phyloP scores from a whole-genome alignment of 1,140 invertebrate genomes.

The Diabrotica virgifera region DNA sequence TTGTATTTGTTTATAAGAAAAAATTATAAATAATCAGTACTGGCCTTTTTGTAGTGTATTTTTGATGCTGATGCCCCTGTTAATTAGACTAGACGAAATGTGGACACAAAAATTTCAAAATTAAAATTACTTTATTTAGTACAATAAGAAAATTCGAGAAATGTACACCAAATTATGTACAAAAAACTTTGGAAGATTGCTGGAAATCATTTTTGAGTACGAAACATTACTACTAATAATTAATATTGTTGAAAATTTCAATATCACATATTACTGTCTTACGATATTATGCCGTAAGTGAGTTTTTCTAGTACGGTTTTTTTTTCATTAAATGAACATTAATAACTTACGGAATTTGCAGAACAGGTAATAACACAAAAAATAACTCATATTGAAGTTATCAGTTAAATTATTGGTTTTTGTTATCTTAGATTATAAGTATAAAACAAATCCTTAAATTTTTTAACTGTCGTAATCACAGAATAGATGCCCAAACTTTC shows the following conservation, averaged over 20 bases:
- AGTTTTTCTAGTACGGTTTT: no score
- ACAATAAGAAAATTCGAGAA: constrained; percentile 13
- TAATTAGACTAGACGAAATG: constrained; percentile 29
- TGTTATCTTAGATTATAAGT: no score
- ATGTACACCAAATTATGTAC: constrained; percentile 26
- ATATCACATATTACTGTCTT: constrained; percentile 6
- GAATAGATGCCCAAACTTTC: no score
- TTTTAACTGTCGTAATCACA: no score
- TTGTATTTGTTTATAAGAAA: constrained; percentile 8
- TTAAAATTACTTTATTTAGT: constrained; percentile 25
- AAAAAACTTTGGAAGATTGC: constrained; percentile 32
- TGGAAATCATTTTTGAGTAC: constrained; percentile 13
- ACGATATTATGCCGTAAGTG: background rate
- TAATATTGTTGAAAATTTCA: background rate
- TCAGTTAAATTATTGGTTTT: no score
- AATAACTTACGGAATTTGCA: no score
- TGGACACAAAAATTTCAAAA: constrained; percentile 24
- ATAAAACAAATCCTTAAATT: no score
- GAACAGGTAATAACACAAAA: no score
- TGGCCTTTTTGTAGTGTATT: constrained; percentile 17
- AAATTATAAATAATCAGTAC: constrained; percentile 17
- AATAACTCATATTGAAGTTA: no score
- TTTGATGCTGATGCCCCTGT: constrained; percentile 28
- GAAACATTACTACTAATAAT: constrained; percentile 19
- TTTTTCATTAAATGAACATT: no score